Evolutionary conservation across 2,113 vertebrate genomes (phyloP).

Genomic region (Mesocricetus auratus): DNA sequence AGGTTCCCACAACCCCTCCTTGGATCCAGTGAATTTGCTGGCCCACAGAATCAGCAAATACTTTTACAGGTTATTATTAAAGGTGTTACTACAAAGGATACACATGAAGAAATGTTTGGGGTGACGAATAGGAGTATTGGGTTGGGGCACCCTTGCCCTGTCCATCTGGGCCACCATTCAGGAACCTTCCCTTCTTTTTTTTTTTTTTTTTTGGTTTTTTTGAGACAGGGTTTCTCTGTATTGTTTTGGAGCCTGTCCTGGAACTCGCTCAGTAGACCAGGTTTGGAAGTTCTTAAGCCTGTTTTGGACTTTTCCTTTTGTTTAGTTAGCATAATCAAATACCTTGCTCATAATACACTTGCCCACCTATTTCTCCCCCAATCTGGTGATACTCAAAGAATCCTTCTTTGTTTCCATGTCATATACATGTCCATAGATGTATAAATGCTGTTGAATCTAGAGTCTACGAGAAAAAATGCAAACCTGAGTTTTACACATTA

Average conservation of each 20-base stretch:
- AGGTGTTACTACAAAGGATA: neutral
- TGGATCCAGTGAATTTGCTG: neutral
- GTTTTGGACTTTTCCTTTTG: neutral
- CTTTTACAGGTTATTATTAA: neutral
- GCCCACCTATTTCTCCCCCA: no score
- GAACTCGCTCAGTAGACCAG: no score
- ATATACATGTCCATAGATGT: neutral
- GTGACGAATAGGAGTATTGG: neutral
- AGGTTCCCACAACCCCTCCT: neutral
- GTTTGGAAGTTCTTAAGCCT: neutral
- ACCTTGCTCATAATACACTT: neutral
- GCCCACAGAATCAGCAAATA: neutral
- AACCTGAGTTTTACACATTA: neutral
- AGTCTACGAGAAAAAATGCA: neutral
- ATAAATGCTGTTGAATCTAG: neutral
- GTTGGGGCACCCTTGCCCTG: neutral
- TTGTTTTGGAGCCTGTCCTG: no score
- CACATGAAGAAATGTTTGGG: neutral
- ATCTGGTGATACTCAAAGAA: no score
- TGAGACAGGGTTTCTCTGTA: no score
- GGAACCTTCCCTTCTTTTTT: neutral
- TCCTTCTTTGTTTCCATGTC: neutral
- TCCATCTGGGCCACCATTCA: neutral
- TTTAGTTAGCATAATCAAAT: neutral
- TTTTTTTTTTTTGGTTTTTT: no score